Evolutionary conservation across 1,140 invertebrate genomes (phyloP).

Genomic region (Leptinotarsa defecta): DNA sequence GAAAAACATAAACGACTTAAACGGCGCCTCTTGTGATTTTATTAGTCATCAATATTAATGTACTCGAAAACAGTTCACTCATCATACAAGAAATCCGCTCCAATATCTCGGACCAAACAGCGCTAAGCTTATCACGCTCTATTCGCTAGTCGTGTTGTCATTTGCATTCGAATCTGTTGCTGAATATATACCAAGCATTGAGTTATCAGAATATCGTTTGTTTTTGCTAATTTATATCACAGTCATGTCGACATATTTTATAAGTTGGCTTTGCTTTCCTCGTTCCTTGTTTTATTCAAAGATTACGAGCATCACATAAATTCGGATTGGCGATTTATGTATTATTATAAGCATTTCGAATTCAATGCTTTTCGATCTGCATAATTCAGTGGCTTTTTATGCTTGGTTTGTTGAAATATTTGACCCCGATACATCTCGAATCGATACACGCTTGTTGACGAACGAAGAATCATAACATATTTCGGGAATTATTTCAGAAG

Average conservation of each 20-base stretch:
- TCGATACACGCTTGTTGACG: not conserved
- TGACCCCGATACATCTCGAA: slow-evolving; percentile 25
- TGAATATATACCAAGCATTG: slow-evolving; percentile 43
- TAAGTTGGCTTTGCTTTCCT: slow-evolving; percentile 30
- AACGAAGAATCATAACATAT: too few relatives aligned
- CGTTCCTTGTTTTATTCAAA: slow-evolving; percentile 32
- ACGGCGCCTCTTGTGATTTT: not conserved
- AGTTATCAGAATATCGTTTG: slow-evolving; percentile 47
- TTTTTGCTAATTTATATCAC: slow-evolving; percentile 45
- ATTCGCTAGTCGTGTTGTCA: slow-evolving; percentile 38
- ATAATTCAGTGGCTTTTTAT: slow-evolving; percentile 23
- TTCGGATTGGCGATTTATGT: slow-evolving; percentile 33
- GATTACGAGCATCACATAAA: slow-evolving; percentile 34
- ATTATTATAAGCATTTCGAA: slow-evolving; percentile 29
- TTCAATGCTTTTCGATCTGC: slow-evolving; percentile 24
- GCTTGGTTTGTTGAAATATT: slow-evolving; percentile 7
- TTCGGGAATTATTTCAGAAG: too few relatives aligned
- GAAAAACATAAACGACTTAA: not conserved
- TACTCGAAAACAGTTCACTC: slow-evolving; percentile 12
- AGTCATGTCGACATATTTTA: slow-evolving; percentile 43
- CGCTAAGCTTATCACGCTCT: slow-evolving; percentile 38
- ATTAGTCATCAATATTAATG: not conserved
- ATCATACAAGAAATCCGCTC: slow-evolving; percentile 4
- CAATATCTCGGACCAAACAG: slow-evolving; percentile 1
- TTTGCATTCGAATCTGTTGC: slow-evolving; percentile 43